Evolutionary conservation across 2,888 invertebrate species (phyloP).

Genomic region (Pseudococcus viburni): DNA sequence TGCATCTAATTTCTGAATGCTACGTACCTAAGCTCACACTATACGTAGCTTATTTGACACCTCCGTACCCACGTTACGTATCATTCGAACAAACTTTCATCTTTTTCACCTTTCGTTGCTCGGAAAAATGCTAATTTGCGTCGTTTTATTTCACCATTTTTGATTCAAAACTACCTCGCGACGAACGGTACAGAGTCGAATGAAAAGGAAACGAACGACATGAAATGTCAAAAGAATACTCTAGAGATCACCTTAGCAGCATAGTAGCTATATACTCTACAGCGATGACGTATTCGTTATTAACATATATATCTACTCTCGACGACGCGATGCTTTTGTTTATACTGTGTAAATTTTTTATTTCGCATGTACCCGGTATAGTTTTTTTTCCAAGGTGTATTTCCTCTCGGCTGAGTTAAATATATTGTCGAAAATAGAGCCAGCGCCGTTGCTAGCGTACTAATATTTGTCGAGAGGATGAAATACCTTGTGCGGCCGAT

Average conservation of each 20-base stretch:
- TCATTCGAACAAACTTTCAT: not conserved
- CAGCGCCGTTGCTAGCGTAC: not conserved
- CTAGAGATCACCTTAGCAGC: conserved; percentile 32
- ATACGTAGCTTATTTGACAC: not conserved
- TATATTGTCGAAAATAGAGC: not conserved
- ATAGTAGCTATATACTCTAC: not conserved
- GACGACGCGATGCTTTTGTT: conserved; percentile 38
- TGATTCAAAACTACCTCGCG: not conserved
- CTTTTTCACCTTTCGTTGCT: not conserved
- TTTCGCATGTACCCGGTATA: not conserved
- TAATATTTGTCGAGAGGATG: not conserved
- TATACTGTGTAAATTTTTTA: conserved; percentile 42
- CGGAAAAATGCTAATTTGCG: not conserved
- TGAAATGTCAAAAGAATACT: conserved; percentile 55
- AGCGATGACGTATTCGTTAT: conserved; percentile 38
- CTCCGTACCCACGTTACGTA: not conserved
- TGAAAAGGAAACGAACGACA: conserved; percentile 7
- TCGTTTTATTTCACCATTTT: not conserved
- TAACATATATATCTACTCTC: not conserved
- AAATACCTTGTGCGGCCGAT: not conserved
- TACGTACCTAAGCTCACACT: not conserved
- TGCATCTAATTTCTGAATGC: not conserved
- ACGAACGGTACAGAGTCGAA: not conserved
- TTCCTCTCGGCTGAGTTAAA: not conserved
- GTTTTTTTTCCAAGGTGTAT: conserved; percentile 2